Conservation (phyloP, 2,113 vertebrate species). For the Bos indicus region DNA sequence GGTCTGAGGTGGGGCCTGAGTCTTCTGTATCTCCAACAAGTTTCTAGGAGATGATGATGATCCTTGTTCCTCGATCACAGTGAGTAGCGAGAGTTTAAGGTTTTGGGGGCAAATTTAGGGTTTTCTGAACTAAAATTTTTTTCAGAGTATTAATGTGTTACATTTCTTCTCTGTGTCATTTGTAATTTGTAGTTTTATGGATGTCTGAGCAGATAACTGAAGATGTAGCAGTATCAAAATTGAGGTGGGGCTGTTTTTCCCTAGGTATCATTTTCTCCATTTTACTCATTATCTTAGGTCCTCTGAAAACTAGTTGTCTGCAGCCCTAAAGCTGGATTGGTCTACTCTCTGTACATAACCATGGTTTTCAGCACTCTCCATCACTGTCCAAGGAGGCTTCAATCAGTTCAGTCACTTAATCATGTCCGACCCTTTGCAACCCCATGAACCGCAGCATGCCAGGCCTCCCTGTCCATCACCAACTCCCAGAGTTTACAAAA, state of each 20-base stretch:
- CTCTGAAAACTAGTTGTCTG: neutral
- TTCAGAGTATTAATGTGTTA: neutral
- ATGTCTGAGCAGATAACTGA: neutral
- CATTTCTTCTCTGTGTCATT: neutral
- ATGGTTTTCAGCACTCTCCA: neutral
- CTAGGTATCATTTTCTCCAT: neutral
- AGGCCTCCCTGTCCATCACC: neutral
- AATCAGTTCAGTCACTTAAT: neutral
- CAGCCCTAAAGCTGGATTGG: too few species aligned
- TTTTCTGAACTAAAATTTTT: neutral
- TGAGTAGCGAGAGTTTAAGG: neutral
- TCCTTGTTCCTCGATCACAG: neutral
- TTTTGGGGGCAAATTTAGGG: neutral
- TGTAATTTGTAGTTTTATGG: neutral
- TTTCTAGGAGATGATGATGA: neutral
- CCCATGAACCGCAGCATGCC: accelerated
- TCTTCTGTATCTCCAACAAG: neutral
- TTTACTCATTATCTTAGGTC: neutral
- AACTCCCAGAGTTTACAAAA: neutral
- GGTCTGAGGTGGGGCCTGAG: neutral
- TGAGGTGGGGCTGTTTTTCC: neutral
- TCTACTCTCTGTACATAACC: neutral
- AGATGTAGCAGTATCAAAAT: neutral
- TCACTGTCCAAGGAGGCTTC: neutral
- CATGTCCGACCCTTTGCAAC: neutral